Percentiles rank a stretch among this genome's conserved stretches.
Conservation (phyloP, 2,888 invertebrate species). For the Rosalia funebris region DNA sequence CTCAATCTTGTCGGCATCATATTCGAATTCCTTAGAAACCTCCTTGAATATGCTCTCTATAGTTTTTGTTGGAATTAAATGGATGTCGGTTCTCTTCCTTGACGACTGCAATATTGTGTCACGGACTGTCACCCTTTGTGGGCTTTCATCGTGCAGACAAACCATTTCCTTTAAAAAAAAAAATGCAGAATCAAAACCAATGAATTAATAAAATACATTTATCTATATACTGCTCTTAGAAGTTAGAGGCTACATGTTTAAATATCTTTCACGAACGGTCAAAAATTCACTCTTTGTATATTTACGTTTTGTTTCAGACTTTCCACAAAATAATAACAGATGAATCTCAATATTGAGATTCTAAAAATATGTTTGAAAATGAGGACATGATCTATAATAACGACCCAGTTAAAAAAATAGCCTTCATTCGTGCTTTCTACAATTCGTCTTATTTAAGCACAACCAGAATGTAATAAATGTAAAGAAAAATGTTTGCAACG, state of each 20-base stretch:
- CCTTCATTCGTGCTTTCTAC: no score
- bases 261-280: no score
- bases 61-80: slow-evolving; percentile 61
- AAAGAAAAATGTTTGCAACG: no score
- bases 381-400: neutral
- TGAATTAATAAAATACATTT: no score
- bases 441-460: no score
- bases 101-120: slow-evolving; percentile 44
- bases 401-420: neutral
- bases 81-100: slow-evolving; percentile 51
- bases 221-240: no score
- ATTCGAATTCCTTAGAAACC: slow-evolving; percentile 63
- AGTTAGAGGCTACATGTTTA: no score
- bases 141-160: slow-evolving; percentile 61
- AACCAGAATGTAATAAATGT: no score
- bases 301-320: neutral
- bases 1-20: slow-evolving; percentile 59
- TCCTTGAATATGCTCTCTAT: slow-evolving; percentile 64
- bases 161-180: slow-evolving; percentile 62
- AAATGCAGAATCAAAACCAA: no score
- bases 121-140: slow-evolving; percentile 56
- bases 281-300: no score
- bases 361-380: neutral
- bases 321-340: neutral
- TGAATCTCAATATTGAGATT: neutral